Evolutionary conservation across 2,113 vertebrate genomes (phyloP), one percentile per base, ranked within the genome.

Genomic region (Mobula hypostoma): DNA sequence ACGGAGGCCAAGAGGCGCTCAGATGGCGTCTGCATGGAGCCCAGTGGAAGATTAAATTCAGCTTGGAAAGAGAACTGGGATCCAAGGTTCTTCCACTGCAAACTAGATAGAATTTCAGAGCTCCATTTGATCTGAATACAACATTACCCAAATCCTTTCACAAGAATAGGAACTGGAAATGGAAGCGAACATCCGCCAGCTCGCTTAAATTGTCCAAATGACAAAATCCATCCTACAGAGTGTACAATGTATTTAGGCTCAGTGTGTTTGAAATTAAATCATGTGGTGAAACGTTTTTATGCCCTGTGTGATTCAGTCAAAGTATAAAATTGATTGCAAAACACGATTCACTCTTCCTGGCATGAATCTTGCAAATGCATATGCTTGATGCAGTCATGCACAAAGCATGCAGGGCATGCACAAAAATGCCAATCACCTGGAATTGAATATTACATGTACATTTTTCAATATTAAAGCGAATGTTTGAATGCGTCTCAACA

Each of bases 1-100:
- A 93, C 19, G 1, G 36, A 56, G 91, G 91, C 91, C 91, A 93
- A 40, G 48, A 74, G 91, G 91, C 40, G 70, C 68, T 93, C 70
- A 93, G 68, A 93, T 72, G 40, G 36, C 32, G 91, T 93, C 70
- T 93, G 70, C 36, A 27, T 40, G 91, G 91, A 93, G 66, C 91
- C 68, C 91, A 27, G 36, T 74, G 68, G 40, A 93, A 93, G 91
- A 76, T 93, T 74, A 93, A 93, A 56, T 74, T 93, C 91, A 93
- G 68, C 70, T 72, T 74, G 68, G 91, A 93, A 29, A 93, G 36
- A 93, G 68, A 74, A 48, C 91, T 74, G 9, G 40, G 70, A 93
- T 90, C 61, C 85, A 66, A 90, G 85, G 29, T 74, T 76, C 0
- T 15, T 74, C 21, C 32, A 72, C 21, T 93, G 70, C n/a, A 93